These are phyloP conservation scores for Drosophila ambigua DNA, from an alignment of 1,140 invertebrate species.

Conservation along the genomic window DNA sequence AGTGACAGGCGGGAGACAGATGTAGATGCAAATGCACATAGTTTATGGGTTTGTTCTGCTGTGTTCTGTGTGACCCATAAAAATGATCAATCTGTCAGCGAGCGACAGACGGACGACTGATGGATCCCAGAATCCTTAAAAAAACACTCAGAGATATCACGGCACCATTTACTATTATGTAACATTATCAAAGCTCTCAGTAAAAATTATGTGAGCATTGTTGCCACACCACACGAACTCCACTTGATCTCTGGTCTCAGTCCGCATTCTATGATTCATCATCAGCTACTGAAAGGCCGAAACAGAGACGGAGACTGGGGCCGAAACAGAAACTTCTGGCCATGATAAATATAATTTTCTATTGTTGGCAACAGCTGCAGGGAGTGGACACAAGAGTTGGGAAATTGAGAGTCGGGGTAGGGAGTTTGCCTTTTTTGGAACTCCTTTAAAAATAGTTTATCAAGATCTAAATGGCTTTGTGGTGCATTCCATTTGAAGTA, in stretches of 20 bases:
- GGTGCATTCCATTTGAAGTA: not conserved
- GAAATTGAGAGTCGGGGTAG: not conserved
- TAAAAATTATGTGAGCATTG: slow-evolving; percentile 62
- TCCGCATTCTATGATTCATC: slow-evolving; percentile 36
- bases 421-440: slow-evolving; percentile 34
- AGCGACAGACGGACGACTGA: slow-evolving; percentile 29
- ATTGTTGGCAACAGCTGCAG: slow-evolving; percentile 41
- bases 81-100: slow-evolving; percentile 55
- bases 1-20: slow-evolving; percentile 35
- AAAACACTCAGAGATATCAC: slow-evolving; percentile 41
- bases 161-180: slow-evolving; percentile 30
- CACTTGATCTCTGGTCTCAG: no score
- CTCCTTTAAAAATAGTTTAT: slow-evolving; percentile 42
- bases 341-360: slow-evolving; percentile 47
- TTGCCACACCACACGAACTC: slow-evolving; percentile 28
- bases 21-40: slow-evolving; percentile 34
- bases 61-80: slow-evolving; percentile 28
- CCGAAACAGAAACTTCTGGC: slow-evolving; percentile 2
- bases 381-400: slow-evolving; percentile 3
- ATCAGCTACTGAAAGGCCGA: slow-evolving; percentile 30
- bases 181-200: slow-evolving; percentile 52
- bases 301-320: no score
- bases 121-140: not conserved
- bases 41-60: slow-evolving; percentile 28
- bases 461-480: slow-evolving; percentile 33